These are phyloP conservation scores for Drosophila cyrtoloma DNA, from an alignment of 2,888 invertebrate species.

Conservation along the genomic window DNA sequence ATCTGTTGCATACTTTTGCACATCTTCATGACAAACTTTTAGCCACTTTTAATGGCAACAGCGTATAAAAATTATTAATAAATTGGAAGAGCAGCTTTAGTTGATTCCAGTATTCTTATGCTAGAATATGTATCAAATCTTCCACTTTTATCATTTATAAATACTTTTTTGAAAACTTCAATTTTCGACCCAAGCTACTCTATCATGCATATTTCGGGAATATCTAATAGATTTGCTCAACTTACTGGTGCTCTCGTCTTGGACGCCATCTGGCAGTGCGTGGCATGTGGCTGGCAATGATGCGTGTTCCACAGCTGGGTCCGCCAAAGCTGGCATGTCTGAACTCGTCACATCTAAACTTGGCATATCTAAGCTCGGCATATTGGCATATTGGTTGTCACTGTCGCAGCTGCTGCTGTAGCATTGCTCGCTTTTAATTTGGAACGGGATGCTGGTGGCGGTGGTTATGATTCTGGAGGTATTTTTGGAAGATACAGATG, in stretches of 20 bases:
- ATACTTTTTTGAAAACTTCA: background rate
- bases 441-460: background rate
- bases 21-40: background rate
- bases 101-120: background rate
- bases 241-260: slow-evolving; percentile 79
- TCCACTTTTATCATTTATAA: background rate
- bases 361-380: slow-evolving; percentile 58
- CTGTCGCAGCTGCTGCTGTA: background rate
- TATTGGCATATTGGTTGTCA: slow-evolving; percentile 20
- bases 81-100: background rate
- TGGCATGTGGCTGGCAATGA: slow-evolving; percentile 10
- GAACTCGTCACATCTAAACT: slow-evolving; percentile 38
- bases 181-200: background rate
- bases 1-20: background rate
- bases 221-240: background rate
- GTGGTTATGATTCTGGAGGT: slow-evolving; percentile 8
- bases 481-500: slow-evolving; percentile 23
- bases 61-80: background rate
- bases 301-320: background rate
- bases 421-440: background rate
- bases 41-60: background rate
- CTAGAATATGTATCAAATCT: background rate
- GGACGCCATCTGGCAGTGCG: slow-evolving; percentile 59
- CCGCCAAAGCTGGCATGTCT: slow-evolving; percentile 17
- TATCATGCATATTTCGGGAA: background rate